phyloP scores from a whole-genome alignment of 2,797 vertebrate genomes.

The Pachyuromys duprasi region DNA sequence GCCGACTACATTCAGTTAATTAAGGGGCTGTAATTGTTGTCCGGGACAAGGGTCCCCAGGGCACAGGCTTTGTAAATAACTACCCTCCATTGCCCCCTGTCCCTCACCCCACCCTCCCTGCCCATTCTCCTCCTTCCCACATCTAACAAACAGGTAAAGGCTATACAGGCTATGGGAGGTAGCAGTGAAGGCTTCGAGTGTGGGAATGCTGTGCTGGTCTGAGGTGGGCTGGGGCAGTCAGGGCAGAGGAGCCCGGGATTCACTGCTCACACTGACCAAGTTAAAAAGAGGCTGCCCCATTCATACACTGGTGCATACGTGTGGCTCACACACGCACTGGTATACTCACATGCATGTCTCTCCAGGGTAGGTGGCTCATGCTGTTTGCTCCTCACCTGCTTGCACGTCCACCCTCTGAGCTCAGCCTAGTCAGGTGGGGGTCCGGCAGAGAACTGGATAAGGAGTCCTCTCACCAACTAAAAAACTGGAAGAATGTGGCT shows the following conservation, averaged over 20 bases:
- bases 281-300: not conserved
- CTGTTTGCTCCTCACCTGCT: not conserved
- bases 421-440: not conserved
- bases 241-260: slow-evolving; percentile 5
- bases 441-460: not conserved
- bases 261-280: not conserved
- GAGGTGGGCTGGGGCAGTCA: not conserved
- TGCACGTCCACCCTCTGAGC: not conserved
- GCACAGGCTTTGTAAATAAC: slow-evolving; percentile 89
- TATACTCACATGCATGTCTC: not conserved
- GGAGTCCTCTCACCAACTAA: not conserved
- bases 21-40: slow-evolving; percentile 90
- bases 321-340: too few species aligned
- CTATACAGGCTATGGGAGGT: not conserved
- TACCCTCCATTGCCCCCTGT: slow-evolving; percentile 72
- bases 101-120: slow-evolving; percentile 71
- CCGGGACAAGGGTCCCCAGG: slow-evolving; percentile 90
- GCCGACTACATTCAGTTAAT: slow-evolving; percentile 90
- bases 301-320: rapidly evolving
- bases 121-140: slow-evolving; percentile 53
- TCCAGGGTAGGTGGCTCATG: not conserved
- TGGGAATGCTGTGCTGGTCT: not conserved
- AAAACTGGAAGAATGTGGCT: not conserved
- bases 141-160: slow-evolving; percentile 54
- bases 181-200: not conserved